Evolutionary conservation across 1,140 invertebrate species (phyloP).

Genomic region (Philotrypesis tridentata): DNA sequence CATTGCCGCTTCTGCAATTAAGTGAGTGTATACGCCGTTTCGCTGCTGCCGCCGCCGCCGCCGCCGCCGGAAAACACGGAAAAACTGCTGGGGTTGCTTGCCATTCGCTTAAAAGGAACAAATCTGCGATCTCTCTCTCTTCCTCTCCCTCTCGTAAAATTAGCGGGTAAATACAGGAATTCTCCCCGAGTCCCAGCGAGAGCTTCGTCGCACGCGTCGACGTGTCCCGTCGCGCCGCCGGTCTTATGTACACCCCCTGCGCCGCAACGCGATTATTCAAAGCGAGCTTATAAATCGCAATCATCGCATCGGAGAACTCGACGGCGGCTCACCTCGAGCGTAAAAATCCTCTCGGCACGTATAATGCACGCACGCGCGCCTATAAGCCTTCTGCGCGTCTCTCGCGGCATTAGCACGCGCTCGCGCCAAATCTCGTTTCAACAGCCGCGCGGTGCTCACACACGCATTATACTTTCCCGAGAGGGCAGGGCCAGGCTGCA

Average conservation of each 20-base stretch:
- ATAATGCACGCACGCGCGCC: too few species aligned
- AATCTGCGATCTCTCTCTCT: too few species aligned
- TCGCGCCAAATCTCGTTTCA: slow-evolving; percentile 44
- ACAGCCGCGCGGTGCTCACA: slow-evolving; percentile 36
- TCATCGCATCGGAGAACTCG: background rate
- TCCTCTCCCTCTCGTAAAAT: too few species aligned
- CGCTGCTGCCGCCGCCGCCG: background rate
- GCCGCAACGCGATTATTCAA: background rate
- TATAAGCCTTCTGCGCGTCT: slow-evolving; percentile 40
- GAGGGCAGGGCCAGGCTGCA: too few species aligned
- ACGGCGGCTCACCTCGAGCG: background rate
- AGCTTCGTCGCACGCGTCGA: too few species aligned
- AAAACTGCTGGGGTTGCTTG: background rate
- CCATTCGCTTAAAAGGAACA: too few species aligned
- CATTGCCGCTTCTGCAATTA: slow-evolving; percentile 62
- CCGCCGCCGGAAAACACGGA: background rate
- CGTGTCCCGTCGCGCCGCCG: too few species aligned
- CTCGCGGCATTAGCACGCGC: slow-evolving; percentile 28
- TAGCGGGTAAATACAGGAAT: too few species aligned
- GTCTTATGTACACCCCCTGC: too few species aligned
- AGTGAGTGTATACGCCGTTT: slow-evolving; percentile 58
- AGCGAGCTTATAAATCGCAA: slow-evolving; percentile 1
- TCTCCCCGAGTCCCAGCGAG: too few species aligned
- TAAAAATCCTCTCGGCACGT: background rate
- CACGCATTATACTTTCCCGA: slow-evolving; percentile 50